Percentiles rank a stretch among this genome's conserved stretches.
phyloP scores from a whole-genome alignment of 1,140 invertebrate genomes.

The Lepidurus packardi region DNA sequence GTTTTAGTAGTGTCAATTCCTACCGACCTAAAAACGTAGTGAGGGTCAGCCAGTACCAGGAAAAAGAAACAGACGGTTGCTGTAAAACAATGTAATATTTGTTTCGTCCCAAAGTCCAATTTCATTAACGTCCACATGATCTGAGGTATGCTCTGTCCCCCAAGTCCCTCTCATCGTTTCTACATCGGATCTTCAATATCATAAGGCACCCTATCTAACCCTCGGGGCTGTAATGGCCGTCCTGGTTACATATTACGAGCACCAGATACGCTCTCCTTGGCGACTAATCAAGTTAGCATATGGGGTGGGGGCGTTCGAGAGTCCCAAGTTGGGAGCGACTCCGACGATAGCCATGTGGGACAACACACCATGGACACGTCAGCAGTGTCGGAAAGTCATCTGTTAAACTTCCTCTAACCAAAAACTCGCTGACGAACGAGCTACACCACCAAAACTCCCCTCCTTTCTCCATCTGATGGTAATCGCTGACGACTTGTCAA shows the following conservation, averaged over 20 bases:
- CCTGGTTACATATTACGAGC: constrained; percentile 21
- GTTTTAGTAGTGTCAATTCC: too few species aligned
- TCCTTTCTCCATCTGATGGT: not conserved
- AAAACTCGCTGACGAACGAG: not conserved
- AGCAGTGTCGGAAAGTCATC: constrained; percentile 2
- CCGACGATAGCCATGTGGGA: too few species aligned
- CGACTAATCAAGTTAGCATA: constrained; percentile 19
- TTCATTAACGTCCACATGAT: not conserved
- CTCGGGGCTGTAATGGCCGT: constrained; percentile 1
- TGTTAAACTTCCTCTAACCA: not conserved
- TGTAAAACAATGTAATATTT: not conserved
- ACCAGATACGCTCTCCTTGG: constrained; percentile 8
- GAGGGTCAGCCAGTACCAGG: not conserved
- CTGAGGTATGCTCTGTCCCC: not conserved
- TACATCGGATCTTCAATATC: not conserved
- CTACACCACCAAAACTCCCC: not conserved
- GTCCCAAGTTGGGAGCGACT: not conserved
- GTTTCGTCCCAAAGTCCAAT: not conserved
- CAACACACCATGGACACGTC: not conserved
- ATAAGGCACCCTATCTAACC: not conserved
- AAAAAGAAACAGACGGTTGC: not conserved
- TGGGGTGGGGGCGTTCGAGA: not conserved
- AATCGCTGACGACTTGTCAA: constrained; percentile 1
- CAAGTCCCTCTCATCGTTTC: constrained; percentile 6
- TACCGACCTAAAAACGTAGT: too few species aligned